A percentile compares a stretch with the other conserved stretches of the same genome.
phyloP scores from a whole-genome alignment of 2,113 vertebrate species.

The Amphiprion percula region DNA sequence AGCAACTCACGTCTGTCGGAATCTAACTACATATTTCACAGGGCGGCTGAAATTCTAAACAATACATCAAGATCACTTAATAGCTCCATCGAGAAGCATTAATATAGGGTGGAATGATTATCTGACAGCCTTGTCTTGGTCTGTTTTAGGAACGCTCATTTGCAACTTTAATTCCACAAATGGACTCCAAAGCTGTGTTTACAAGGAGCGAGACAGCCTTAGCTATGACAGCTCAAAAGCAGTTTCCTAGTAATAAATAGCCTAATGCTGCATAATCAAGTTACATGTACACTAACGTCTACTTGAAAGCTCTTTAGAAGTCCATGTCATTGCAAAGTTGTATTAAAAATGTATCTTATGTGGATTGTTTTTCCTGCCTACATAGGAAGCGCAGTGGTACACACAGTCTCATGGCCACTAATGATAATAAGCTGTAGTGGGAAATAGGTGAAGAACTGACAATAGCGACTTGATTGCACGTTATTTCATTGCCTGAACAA shows the following conservation, averaged over 20 bases:
- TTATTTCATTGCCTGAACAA: slow-evolving; percentile 37
- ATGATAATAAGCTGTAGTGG: slow-evolving; percentile 49
- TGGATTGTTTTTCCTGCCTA: slow-evolving; percentile 18
- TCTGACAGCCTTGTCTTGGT: slow-evolving; percentile 52
- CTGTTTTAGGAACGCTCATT: slow-evolving; percentile 67
- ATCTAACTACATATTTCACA: slow-evolving; percentile 50
- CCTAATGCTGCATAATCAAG: slow-evolving; percentile 73
- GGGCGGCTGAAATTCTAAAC: slow-evolving; percentile 44
- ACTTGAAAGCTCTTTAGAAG: slow-evolving; percentile 63
- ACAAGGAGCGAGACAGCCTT: slow-evolving; percentile 62
- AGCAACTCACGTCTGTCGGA: background rate
- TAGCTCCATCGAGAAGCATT: slow-evolving; percentile 42
- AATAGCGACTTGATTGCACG: slow-evolving; percentile 49
- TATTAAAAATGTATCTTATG: slow-evolving; percentile 63
- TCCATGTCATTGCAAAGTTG: slow-evolving; percentile 32
- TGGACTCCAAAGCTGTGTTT: slow-evolving; percentile 76
- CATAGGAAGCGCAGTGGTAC: slow-evolving; percentile 18
- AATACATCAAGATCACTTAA: slow-evolving; percentile 55
- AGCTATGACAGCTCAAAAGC: slow-evolving; percentile 70
- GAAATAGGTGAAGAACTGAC: slow-evolving; percentile 59
- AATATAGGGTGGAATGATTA: slow-evolving; percentile 62
- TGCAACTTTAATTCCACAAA: slow-evolving; percentile 78
- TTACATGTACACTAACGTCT: slow-evolving; percentile 64
- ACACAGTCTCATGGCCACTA: slow-evolving; percentile 20
- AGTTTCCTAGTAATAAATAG: slow-evolving; percentile 66